Conservation (phyloP, 2,113 vertebrate genomes). For the Cyanoramphus novaezelandiae region DNA sequence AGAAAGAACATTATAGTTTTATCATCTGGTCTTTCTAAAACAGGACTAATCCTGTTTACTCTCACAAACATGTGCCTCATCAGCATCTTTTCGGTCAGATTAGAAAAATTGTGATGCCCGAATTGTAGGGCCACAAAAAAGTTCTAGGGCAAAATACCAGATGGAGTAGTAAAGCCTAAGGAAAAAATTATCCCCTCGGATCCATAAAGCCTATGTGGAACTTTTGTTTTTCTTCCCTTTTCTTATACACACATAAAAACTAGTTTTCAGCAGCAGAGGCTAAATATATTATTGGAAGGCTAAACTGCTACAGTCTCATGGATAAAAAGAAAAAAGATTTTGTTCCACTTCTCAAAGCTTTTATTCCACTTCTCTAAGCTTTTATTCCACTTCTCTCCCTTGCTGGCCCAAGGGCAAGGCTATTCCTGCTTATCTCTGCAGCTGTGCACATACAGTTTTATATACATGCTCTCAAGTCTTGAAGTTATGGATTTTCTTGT, state of each 20-base stretch:
- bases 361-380: background rate
- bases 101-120: background rate
- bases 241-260: background rate
- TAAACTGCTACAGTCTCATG: background rate
- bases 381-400: background rate
- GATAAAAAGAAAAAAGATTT: background rate
- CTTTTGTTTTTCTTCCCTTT: background rate
- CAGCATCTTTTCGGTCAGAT: background rate
- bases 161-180: background rate
- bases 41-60: background rate
- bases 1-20: background rate
- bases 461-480: background rate
- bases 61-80: background rate
- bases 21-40: constrained; percentile 24
- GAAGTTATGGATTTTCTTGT: background rate
- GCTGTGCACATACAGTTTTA: fast-evolving
- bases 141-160: background rate
- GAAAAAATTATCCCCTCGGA: background rate
- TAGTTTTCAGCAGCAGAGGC: background rate
- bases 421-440: background rate
- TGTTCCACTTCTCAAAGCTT: background rate
- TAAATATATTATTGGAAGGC: background rate
- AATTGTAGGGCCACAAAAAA: background rate
- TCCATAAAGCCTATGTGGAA: background rate
- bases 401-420: background rate